Base-by-base conservation (phyloP, 2,888 invertebrate species). In the Gastracanthus pulcherrimus region DNA sequence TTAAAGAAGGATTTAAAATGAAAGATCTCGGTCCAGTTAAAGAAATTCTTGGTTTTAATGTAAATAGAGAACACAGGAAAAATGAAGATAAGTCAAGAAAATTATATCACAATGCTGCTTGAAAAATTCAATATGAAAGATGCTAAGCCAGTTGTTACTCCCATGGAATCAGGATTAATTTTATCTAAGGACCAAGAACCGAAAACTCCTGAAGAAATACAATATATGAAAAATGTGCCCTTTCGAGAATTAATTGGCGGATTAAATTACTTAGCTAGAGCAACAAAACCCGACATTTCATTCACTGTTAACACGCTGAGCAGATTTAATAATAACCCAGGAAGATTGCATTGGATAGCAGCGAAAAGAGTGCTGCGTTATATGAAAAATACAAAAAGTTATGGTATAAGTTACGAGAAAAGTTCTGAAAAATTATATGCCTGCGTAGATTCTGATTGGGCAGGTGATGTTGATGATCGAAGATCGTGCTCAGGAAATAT, bases 231-330 rank as follows among this genome's bases (percentile, higher is more conserved):
- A 34, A 48, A 70, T 69, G 45, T 16, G 41, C 85, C 86, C 2
- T 85, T 85, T 67, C 80, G 84, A 58, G 85, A 85, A 76, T 62
- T 86, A 29, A 19, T 85, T 0, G 85, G 86, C 0, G 76, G 82
- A 1, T 45, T 86, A 16, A 85, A 86, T 38, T 85, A 86, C 41
- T 69, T 87, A 41, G 76, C 85, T 1, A 84, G 83, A 19, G 80
- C 80, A 0, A 85, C 83, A 4, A 75, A 81, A 1, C 86, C 84
- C 0, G 85, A 86, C 45, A 83, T 86, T 51, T 81, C 84, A 0
- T 83, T 82, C 38, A 84, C 85, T 0, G 84, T 82, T 1, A 84
- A 64, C 23, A 70, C 55, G 7, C 67, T 85, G 19, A 85, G 84
- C 62, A 41, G 82, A 16, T 87, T 85, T 60, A 76, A 82, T 76